Conservation (phyloP, 2,888 invertebrate genomes). For the Scaptomyza parva region DNA sequence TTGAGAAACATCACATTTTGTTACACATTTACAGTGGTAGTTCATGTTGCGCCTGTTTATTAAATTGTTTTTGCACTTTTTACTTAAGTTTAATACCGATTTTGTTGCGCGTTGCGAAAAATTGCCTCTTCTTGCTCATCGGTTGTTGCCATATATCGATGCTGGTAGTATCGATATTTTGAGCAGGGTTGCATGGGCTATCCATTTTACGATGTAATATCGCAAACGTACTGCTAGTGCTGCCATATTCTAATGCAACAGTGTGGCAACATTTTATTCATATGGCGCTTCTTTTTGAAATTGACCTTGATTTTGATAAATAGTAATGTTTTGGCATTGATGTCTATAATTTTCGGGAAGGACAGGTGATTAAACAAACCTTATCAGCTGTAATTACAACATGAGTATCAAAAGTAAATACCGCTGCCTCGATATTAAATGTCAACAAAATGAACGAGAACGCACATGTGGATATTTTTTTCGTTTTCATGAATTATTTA, state of each 20-base stretch:
- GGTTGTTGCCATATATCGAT: constrained; percentile 51
- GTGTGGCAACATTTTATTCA: constrained; percentile 12
- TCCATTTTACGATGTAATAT: constrained; percentile 3
- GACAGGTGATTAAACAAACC: background rate
- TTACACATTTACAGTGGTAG: constrained; percentile 42
- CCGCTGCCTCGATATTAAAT: background rate
- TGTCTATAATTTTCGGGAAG: constrained; percentile 1
- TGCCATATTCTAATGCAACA: background rate
- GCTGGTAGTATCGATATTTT: constrained; percentile 22
- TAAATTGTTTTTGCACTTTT: constrained; percentile 51
- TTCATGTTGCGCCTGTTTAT: constrained; percentile 28
- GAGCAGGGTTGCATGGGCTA: constrained; percentile 13
- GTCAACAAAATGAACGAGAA: constrained; percentile 2
- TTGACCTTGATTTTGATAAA: background rate
- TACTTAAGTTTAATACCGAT: constrained; percentile 59
- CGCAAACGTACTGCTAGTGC: background rate
- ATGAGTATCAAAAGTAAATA: background rate
- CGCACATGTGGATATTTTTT: background rate
- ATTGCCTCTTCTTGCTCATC: constrained; percentile 63
- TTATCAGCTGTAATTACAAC: constrained; percentile 18
- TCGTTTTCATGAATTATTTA: background rate
- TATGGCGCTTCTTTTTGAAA: background rate
- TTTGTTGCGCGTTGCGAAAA: constrained; percentile 76
- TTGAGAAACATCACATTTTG: constrained; percentile 67
- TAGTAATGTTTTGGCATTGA: background rate